Evolutionary conservation across 2,797 vertebrate species (phyloP).

Genomic region (Syngnathus acus): DNA sequence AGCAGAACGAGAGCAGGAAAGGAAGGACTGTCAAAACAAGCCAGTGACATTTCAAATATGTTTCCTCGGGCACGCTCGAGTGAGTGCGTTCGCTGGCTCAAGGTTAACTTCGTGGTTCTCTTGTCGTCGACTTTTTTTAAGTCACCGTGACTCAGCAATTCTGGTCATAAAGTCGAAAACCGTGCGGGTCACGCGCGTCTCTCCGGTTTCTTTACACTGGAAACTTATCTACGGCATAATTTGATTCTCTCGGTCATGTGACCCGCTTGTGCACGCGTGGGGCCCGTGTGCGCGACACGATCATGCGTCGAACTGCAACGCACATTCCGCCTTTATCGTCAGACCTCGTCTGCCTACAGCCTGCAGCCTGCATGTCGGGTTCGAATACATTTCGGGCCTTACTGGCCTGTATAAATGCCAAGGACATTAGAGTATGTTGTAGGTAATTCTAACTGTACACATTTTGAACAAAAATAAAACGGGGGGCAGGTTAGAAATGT

Average conservation of each 20-base stretch:
- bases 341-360: slow-evolving; percentile 9
- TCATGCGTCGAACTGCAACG: background rate
- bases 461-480: background rate
- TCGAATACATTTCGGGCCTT: background rate
- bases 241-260: background rate
- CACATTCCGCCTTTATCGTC: slow-evolving; percentile 62
- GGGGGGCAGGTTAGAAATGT: background rate
- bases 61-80: background rate
- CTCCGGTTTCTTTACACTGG: too few relatives aligned
- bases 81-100: background rate
- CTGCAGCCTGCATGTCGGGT: background rate
- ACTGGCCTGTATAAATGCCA: background rate
- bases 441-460: too few relatives aligned
- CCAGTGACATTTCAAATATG: background rate
- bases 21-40: background rate
- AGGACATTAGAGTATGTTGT: too few relatives aligned
- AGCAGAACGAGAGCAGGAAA: background rate
- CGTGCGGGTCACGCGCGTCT: background rate
- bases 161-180: background rate
- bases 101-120: background rate
- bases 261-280: background rate
- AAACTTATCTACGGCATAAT: background rate
- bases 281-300: background rate
- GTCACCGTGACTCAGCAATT: background rate
- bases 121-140: background rate